These are phyloP conservation scores for Drosophila nebulosa DNA, from an alignment of 1,140 invertebrate species.

Conservation along the genomic window DNA sequence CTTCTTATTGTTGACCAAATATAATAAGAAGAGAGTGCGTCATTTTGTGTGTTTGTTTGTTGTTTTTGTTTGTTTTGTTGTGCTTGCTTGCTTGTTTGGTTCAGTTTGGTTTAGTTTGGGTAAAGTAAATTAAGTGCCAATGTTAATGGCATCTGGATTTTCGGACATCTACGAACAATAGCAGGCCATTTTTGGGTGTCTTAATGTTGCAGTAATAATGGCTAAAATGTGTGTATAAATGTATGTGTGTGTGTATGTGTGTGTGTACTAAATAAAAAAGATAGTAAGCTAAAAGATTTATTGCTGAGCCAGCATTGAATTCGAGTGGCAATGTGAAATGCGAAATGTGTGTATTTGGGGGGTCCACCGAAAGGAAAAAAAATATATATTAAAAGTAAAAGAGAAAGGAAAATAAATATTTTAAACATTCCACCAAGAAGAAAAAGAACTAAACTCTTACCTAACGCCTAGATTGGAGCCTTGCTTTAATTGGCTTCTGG, in stretches of 20 bases:
- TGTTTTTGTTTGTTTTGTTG: slow-evolving; percentile 58
- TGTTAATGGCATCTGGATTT: slow-evolving; percentile 76
- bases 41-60: slow-evolving; percentile 54
- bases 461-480: no score
- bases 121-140: slow-evolving; percentile 77
- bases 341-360: no score
- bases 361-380: background rate
- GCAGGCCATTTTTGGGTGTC: slow-evolving; percentile 68
- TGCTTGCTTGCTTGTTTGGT: no score
- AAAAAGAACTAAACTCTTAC: no score
- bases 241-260: slow-evolving; percentile 41
- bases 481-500: no score
- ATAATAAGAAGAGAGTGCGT: slow-evolving; percentile 71
- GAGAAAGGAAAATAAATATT: background rate
- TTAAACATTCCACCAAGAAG: background rate
- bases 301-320: slow-evolving; percentile 40
- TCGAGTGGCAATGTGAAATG: background rate
- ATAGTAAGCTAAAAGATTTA: slow-evolving; percentile 52
- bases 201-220: slow-evolving; percentile 76
- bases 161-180: slow-evolving; percentile 58
- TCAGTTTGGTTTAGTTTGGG: slow-evolving; percentile 66
- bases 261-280: slow-evolving; percentile 54
- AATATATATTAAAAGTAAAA: background rate
- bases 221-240: no score
- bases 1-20: slow-evolving; percentile 70